Evolutionary conservation across 2,797 vertebrate species (phyloP).

Genomic region (Luscinia megarhynchos): DNA sequence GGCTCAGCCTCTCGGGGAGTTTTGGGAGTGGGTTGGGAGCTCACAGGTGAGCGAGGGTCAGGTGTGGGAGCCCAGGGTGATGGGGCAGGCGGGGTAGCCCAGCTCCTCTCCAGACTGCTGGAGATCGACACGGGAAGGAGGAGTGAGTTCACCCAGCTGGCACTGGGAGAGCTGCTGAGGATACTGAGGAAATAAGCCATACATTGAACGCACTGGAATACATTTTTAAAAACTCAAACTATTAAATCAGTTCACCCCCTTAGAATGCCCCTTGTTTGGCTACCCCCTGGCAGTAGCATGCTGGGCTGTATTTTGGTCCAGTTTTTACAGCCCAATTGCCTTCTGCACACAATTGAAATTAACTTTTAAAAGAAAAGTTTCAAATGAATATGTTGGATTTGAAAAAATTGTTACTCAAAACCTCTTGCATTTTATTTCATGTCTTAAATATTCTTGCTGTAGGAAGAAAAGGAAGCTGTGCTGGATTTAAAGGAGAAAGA

Average conservation of each 20-base stretch:
- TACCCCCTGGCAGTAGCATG: not conserved
- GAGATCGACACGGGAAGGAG: accelerated
- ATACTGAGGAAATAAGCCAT: not conserved
- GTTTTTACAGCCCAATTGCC: not conserved
- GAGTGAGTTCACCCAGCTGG: not conserved
- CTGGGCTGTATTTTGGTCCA: not conserved
- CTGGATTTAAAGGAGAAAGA: not conserved
- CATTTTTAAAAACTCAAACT: not conserved
- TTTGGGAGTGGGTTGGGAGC: accelerated
- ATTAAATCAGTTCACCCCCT: not conserved
- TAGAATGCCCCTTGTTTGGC: not conserved
- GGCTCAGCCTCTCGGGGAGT: not conserved
- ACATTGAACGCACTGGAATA: accelerated
- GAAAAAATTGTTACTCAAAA: not conserved
- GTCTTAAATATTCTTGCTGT: not conserved
- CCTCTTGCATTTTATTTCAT: not conserved
- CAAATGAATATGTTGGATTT: not conserved
- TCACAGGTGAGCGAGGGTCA: not conserved
- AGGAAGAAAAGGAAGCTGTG: not conserved
- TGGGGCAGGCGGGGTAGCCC: not conserved
- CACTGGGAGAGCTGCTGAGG: not conserved
- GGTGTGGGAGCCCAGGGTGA: not conserved
- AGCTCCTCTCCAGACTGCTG: not conserved
- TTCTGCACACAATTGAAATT: not conserved
- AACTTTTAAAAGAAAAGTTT: not conserved